Evolutionary conservation across 92 coral and sea anemone species (phyloP), one percentile per base, ranked within the genome.

Genomic region (Plumapathes pennacea): DNA sequence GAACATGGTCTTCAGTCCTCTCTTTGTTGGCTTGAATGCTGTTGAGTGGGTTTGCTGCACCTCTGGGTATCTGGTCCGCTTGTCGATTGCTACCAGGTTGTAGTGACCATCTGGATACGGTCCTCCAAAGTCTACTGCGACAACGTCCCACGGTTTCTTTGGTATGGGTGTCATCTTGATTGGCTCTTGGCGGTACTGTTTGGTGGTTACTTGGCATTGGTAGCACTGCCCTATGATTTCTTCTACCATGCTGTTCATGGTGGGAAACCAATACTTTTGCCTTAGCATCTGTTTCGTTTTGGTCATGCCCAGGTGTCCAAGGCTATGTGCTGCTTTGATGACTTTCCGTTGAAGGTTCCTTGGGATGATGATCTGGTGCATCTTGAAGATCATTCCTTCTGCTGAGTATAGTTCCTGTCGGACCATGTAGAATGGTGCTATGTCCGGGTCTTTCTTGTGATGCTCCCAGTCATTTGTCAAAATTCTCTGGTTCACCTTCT

Each of bases 1-100:
- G 30, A 74, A 81, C 25, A 53, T 55, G 23, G 68, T 56, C 38
- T 81, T 74, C 10, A 67, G 50, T 50, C 52, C 67, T 10, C 60
- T 72, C 32, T 42, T 74, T 55, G 31, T 50, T 38, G 61, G 43
- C 45, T 30, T 19, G 33, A 76, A 62, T 14, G 43, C 47, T 47
- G 83, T 74, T 18, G 63, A 36, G 17, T 67, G 64, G 20, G 54
- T 60, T 14, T 38, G 27, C 25, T 74, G 78, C 10, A 75, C 78
- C 15, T 45, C 63, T 50, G 89, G 78, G 44, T 74, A 75, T 33
- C 83, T 36, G 19, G 67, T 74, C 29, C 78, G 10, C 26, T 66
- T 74, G 62, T 53, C 78, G 5, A 66, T 37, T 54, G 60, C 52
- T 18, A 64, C 69, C 32, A 70, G 43, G 34, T 71, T 71, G 50